Evolutionary conservation across 2,113 vertebrate species (phyloP).

Genomic region (Anolis carolinensis): DNA sequence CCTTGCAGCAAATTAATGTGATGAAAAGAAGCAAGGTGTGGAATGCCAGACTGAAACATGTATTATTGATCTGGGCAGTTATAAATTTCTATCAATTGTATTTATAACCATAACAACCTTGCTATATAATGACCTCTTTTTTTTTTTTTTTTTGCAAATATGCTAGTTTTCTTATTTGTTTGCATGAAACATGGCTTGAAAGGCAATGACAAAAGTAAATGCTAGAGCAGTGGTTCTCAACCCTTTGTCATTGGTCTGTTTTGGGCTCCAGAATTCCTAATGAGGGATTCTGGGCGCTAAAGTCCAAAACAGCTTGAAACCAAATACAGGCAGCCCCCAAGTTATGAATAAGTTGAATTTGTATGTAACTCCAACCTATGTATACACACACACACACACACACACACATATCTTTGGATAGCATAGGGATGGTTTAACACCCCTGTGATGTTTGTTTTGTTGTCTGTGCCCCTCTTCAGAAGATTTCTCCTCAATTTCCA

Average conservation of each 20-base stretch:
- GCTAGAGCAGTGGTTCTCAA: too few relatives aligned
- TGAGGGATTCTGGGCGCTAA: background rate
- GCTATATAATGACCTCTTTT: background rate
- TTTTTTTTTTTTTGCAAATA: background rate
- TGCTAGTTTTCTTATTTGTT: background rate
- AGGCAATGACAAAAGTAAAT: background rate
- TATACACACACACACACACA: too few relatives aligned
- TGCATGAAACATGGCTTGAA: background rate
- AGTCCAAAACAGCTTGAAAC: background rate
- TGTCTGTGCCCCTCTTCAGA: too few relatives aligned
- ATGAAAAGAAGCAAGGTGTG: constrained; percentile 7
- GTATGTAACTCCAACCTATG: too few relatives aligned
- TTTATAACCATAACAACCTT: background rate
- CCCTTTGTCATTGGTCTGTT: too few relatives aligned
- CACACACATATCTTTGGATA: too few relatives aligned
- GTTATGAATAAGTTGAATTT: too few relatives aligned
- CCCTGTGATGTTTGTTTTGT: too few relatives aligned
- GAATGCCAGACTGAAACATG: constrained; percentile 10
- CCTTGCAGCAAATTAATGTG: constrained; percentile 12
- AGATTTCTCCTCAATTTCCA: too few relatives aligned
- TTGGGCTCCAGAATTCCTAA: too few relatives aligned
- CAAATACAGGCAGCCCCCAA: too few relatives aligned
- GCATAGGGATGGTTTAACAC: too few relatives aligned
- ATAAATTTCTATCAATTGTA: background rate
- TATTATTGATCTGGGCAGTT: background rate